These are phyloP conservation scores for Noctilio leporinus DNA, from an alignment of 2,113 vertebrate species.

Conservation along the genomic window DNA sequence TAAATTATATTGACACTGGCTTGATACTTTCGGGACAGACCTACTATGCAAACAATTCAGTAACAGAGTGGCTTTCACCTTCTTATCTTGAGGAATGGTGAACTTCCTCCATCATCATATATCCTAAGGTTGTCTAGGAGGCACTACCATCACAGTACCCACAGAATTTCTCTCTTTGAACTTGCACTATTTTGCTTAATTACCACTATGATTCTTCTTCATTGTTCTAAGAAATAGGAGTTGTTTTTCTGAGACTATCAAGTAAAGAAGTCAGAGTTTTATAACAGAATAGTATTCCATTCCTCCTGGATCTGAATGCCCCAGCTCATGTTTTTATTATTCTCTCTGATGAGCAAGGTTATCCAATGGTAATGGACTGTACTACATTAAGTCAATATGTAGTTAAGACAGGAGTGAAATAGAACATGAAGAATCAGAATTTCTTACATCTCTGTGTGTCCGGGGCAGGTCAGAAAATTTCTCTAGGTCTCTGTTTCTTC, in stretches of 20 bases:
- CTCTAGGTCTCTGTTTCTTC: not conserved
- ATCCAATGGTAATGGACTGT: not conserved
- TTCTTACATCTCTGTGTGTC: not conserved
- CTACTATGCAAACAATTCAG: not conserved
- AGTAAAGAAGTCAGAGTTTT: not conserved
- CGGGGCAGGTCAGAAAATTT: not conserved
- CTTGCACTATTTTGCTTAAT: not conserved
- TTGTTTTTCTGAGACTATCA: not conserved
- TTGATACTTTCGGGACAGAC: no score
- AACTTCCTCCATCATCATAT: not conserved
- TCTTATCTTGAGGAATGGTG: not conserved
- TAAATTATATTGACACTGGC: no score
- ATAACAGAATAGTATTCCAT: not conserved
- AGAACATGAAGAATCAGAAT: not conserved
- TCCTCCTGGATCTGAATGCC: not conserved
- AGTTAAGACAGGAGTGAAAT: not conserved
- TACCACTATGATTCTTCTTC: not conserved
- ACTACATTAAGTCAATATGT: not conserved
- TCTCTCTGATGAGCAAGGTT: not conserved
- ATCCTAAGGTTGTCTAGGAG: not conserved
- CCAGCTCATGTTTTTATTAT: not conserved
- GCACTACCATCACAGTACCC: not conserved
- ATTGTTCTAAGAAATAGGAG: not conserved
- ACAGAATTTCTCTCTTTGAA: not conserved
- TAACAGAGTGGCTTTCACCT: not conserved